Evolutionary conservation across 1,140 invertebrate species (phyloP).

Genomic region (Sminthurinus signatus): DNA sequence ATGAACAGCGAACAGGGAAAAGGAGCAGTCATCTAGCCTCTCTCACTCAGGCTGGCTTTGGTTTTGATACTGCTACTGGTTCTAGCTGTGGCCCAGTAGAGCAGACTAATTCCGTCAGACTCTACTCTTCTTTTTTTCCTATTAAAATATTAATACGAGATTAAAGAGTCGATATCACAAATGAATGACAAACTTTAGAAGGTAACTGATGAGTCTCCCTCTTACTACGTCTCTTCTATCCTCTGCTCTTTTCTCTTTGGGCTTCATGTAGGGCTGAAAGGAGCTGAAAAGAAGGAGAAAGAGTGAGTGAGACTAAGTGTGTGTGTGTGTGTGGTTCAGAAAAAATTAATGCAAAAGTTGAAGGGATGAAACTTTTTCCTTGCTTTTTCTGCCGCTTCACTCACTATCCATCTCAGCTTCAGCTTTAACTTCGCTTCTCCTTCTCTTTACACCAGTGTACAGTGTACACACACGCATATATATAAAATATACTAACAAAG

Average conservation of each 20-base stretch:
- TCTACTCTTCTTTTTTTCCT: conserved; percentile 31
- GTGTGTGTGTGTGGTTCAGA: conserved; percentile 17
- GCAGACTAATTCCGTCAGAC: conserved; percentile 35
- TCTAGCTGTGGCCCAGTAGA: conserved; percentile 33
- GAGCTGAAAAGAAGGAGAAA: not conserved
- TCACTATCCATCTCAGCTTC: no score
- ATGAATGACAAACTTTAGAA: conserved; percentile 39
- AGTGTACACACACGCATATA: no score
- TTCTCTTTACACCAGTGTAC: no score
- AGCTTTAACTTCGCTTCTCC: no score
- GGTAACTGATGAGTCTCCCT: conserved; percentile 34
- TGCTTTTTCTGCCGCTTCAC: conserved; percentile 29
- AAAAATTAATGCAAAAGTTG: conserved; percentile 40
- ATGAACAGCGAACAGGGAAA: no score
- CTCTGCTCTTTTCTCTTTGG: no score
- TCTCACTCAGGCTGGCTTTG: no score
- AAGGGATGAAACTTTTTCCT: conserved; percentile 33
- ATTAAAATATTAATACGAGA: conserved; percentile 39
- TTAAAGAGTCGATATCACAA: conserved; percentile 39
- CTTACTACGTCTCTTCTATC: conserved; percentile 10
- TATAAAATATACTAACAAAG: no score
- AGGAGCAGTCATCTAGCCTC: no score
- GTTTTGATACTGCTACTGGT: no score
- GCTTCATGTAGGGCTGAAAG: not conserved
- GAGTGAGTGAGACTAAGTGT: not conserved